phyloP scores from a whole-genome alignment of 37 sponge, comb jelly and placozoan genomes.

The Cliona cf. orientalis region DNA sequence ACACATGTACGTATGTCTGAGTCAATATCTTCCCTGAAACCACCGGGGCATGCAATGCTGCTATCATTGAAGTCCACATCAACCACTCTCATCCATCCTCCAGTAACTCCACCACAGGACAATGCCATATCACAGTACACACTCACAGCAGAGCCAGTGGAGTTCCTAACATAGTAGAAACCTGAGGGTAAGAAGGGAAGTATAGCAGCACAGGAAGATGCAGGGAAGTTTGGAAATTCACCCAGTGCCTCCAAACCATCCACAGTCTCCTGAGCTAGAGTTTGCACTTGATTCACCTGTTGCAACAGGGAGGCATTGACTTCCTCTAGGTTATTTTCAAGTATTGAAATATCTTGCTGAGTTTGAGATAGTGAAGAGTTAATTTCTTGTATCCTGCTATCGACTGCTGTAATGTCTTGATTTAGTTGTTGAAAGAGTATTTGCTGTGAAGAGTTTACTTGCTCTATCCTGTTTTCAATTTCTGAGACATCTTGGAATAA shows the following conservation, averaged over 20 bases:
- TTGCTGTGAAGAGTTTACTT: too few species aligned
- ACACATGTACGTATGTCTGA: neutral
- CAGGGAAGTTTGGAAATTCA: neutral
- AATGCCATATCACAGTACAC: slow-evolving; percentile 39
- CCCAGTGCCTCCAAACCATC: neutral
- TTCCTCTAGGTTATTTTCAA: too few species aligned
- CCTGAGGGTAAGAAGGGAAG: slow-evolving; percentile 2
- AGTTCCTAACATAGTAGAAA: slow-evolving; percentile 3
- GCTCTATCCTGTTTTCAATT: too few species aligned
- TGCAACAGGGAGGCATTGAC: too few species aligned
- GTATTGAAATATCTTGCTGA: too few species aligned
- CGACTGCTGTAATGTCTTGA: too few species aligned
- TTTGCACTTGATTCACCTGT: neutral
- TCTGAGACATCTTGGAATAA: too few species aligned
- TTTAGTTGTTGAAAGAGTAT: too few species aligned
- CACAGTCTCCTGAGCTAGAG: neutral
- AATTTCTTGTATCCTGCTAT: too few species aligned
- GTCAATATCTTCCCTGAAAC: neutral
- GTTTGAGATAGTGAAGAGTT: too few species aligned
- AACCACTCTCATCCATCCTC: slow-evolving; percentile 39
- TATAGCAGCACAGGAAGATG: neutral
- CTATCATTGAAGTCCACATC: neutral
- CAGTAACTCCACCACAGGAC: slow-evolving; percentile 12
- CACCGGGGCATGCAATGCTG: neutral
- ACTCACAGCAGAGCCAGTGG: neutral